Evolutionary conservation across 2,888 invertebrate species (phyloP), one percentile per base, ranked within the genome.

Genomic region (Phytoseiulus persimilis): DNA sequence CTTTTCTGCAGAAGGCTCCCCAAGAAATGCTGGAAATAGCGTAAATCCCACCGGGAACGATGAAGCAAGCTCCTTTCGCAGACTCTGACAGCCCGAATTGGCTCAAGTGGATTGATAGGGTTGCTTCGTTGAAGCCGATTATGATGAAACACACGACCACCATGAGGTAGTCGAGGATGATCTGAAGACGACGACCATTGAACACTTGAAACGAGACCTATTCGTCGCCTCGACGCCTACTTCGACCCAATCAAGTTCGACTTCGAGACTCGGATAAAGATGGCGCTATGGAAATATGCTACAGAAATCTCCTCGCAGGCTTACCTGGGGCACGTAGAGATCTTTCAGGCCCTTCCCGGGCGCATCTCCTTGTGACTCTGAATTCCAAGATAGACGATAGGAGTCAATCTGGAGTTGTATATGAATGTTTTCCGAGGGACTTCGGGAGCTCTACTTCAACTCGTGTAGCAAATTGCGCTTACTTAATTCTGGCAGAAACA

Each of bases 21-120:
- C 87, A 87, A 3, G 87, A 39, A 33, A 87, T 87, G 45, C 87
- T 87, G 32, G 39, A 87, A 32, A 87, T 87, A 9, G 87, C 87
- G 87, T 87, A 87, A 14, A 87, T 32, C 6, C 87, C 87, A n/a
- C 87, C 87, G 0, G 87, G 87, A 23, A 32, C 39, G 32, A 87
- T 87, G 33, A 87, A 87, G 18, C 87, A 87, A 31, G 87, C 87
- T 33, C 87, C 87, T n/a, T 87, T 87, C 87, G 87, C 87, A 87
- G 39, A 39, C 87, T 87, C 87, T 33, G 32, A 31, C 45, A 87
- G 33, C 31, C 87, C 87, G 45, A 87, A 87, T 31, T 87, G 32
- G 9, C 23, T 32, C 87, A 87, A 33, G 6, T 87, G 87, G 87
- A 87, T 87, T 32, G 87, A 87, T 31, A 87, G 23, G 28, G 87